Evolutionary conservation across 2,888 invertebrate species (phyloP), one percentile per base, ranked within the genome.

Genomic region (Chorisops tibialis): DNA sequence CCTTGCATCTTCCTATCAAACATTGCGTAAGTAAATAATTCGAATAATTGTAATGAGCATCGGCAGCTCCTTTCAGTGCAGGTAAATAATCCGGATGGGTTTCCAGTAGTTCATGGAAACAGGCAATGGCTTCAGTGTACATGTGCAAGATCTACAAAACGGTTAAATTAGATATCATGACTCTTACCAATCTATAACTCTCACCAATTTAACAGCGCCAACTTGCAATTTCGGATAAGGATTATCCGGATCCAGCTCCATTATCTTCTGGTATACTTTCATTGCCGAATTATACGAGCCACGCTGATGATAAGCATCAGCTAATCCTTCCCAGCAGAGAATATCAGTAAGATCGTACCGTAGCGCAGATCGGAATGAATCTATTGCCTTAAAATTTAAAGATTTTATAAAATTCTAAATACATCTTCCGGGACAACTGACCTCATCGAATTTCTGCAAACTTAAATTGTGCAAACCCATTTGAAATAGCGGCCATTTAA

Each of bases 281-380:
- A 93, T 79, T n/a, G 95, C 91, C 6, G 96, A 91, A 48, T 87
- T 88, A 72, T 87, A 89, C n/a, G 95, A 92, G 2, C 96, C 96
- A 68, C 93, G 81, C n/a, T 85, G 84, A 70, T 87, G 84, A 76
- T 96, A 96, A 0, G 93, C 91, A 81, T 96, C 96, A 39, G 90
- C 96, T 68, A 96, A 79, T 67, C 91, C 88, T 78, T 95, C 94
- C 89, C 93, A 94, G 68, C 88, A 84, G 68, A 81, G 87, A 81
- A 85, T 83, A 76, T 93, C 87, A 65, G 80, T 81, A 9, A 86
- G 81, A 72, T 89, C 85, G 51, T 79, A 78, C 74, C 88, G 83
- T 6, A 91, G 83, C 48, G 88, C 87, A 73, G 82, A 83, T 69
- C 92, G 85, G 67, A 95, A 85, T 70, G 87, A 85, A 63, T 85